These are phyloP conservation scores for Natrix natrix DNA, from an alignment of 2,797 vertebrate species.

Conservation along the genomic window DNA sequence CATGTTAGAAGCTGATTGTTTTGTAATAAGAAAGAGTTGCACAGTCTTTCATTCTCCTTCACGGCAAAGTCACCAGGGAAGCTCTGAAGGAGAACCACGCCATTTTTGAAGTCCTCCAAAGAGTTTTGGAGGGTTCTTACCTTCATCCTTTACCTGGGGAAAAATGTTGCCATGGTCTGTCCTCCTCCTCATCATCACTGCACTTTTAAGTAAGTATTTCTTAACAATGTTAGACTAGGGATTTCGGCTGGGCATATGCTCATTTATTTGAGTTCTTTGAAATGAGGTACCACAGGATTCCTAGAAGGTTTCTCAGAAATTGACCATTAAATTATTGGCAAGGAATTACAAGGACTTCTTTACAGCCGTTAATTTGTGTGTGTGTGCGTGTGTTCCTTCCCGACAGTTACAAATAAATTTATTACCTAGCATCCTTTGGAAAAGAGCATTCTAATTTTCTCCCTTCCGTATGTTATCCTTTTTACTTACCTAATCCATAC, in stretches of 20 bases:
- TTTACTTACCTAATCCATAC: not conserved
- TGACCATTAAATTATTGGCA: not conserved
- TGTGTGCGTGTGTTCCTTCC: too few species aligned
- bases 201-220: not conserved
- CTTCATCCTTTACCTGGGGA: not conserved
- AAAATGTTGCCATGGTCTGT: not conserved
- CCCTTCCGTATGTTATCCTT: not conserved
- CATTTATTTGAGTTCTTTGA: not conserved
- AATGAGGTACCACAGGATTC: not conserved
- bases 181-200: not conserved
- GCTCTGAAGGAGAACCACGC: not conserved
- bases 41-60: not conserved
- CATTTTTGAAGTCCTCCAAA: not conserved
- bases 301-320: not conserved
- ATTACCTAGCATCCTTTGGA: not conserved
- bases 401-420: too few species aligned
- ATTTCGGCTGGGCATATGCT: not conserved
- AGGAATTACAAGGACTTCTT: not conserved
- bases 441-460: not conserved
- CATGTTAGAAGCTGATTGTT: not conserved
- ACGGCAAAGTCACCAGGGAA: not conserved
- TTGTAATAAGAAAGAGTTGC: not conserved
- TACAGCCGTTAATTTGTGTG: not conserved
- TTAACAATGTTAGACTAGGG: not conserved
- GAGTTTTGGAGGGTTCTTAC: not conserved